Conservation (phyloP, 2,797 vertebrate species). For the Brachyrhaphis roseni region DNA sequence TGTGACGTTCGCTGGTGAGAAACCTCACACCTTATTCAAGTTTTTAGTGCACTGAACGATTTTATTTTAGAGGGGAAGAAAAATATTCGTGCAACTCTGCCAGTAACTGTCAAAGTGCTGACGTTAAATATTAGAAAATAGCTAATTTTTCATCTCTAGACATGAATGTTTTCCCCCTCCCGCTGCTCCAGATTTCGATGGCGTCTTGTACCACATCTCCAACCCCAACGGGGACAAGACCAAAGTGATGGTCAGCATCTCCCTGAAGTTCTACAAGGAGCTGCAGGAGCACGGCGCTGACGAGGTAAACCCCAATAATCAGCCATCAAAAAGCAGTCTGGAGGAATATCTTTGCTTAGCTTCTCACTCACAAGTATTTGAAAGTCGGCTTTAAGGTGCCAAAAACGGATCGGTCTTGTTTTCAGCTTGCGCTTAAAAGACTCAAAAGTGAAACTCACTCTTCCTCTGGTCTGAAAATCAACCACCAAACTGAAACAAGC, state of each 20-base stretch:
- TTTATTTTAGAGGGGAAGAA: neutral
- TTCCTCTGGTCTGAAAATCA: neutral
- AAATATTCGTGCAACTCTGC: neutral
- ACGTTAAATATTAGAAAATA: too few relatives aligned
- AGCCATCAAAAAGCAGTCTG: too few relatives aligned
- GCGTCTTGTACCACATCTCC: constrained; percentile 98
- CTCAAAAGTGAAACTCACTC: neutral
- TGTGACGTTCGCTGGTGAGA: constrained; percentile 97
- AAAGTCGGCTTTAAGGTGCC: neutral
- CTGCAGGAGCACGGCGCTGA: constrained; percentile 97
- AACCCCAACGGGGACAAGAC: constrained; percentile 98
- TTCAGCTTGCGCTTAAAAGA: neutral
- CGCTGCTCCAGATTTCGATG: constrained; percentile 91
- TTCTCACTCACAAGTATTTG: neutral
- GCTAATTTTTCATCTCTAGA: neutral
- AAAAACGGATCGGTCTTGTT: neutral
- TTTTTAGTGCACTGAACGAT: neutral
- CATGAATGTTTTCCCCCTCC: neutral
- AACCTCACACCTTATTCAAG: neutral
- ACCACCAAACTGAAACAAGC: neutral
- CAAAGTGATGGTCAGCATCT: constrained; percentile 99
- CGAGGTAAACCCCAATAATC: constrained; percentile 81
- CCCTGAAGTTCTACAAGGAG: constrained; percentile 99
- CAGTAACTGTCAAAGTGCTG: neutral
- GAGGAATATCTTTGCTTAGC: too few relatives aligned